Base-by-base conservation (phyloP, 2,113 vertebrate species). In the Poeciliopsis prolifica region DNA sequence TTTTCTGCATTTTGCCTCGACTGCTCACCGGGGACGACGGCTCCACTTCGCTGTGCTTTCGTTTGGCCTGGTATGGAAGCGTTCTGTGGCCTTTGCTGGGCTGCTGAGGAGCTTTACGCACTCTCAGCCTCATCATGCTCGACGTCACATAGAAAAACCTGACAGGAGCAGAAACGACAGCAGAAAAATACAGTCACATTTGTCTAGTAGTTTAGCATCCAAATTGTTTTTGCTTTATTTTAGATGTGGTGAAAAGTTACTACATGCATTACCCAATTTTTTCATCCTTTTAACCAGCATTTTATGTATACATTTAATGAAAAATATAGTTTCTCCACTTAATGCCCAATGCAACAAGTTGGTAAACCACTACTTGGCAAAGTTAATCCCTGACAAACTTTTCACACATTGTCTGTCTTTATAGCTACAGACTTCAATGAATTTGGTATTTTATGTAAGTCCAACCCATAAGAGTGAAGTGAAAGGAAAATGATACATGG, bases 111-210 rank as follows among this genome's bases (percentile, higher is more conserved):
- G 96, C 94, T 65, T 99, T 98, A 83, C 97, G 95, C 93, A 96
- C 97, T 95, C 98, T 98, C 96, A 99, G 97, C 96, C 96, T 97
- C 97, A 99, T 99, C 85, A 94, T 97, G 96, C 95, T 89, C 88
- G 75, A 87, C 91, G 86, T 94, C 95, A 95, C 97, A 98, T 98
- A 95, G 88, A 96, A 96, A 93, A 93, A 84, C 94, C 97, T 87
- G 66, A 71, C 74, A 54, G 78, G 40, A 48, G 2, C 76, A 44
- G 22, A n/a, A 73, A n/a, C 3, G 22, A 29, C 2, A 29, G 6
- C 31, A 15, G 26, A 22, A 30, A 30, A 68, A 13, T 14, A 17
- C 30, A 0, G 13, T 30, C 15, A 62, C 28, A 12, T 42, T 42
- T 1, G 12, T 37, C 35, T 37, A 37, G 10, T 11, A 37, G 35